These are phyloP conservation scores for Drosophila quasianomalipes DNA, from an alignment of 2,888 invertebrate species.

Conservation along the genomic window DNA sequence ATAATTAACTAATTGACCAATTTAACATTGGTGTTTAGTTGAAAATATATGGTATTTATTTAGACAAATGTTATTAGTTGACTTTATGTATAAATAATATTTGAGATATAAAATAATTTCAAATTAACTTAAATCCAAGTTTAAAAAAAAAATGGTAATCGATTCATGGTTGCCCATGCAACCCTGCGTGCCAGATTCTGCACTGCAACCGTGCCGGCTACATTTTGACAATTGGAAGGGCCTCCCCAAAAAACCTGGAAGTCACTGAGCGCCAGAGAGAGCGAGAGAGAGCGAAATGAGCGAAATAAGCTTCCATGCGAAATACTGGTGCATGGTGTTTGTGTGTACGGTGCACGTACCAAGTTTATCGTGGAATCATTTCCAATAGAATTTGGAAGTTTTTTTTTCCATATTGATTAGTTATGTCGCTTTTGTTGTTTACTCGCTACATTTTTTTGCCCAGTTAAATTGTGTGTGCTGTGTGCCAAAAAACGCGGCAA, in stretches of 20 bases:
- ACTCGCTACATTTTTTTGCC: slow-evolving; percentile 82
- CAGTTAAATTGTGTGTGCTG: slow-evolving; percentile 72
- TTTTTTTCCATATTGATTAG: slow-evolving; percentile 85
- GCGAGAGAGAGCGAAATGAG: slow-evolving; percentile 29
- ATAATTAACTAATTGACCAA: neutral
- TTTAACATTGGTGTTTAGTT: neutral
- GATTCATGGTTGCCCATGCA: slow-evolving; percentile 18
- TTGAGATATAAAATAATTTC: neutral
- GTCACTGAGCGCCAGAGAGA: slow-evolving; percentile 25
- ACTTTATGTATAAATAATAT: neutral
- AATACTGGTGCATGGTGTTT: slow-evolving; percentile 65
- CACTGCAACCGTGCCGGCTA: slow-evolving; percentile 55
- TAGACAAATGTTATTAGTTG: neutral
- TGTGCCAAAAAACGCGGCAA: slow-evolving; percentile 63
- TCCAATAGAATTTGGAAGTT: slow-evolving; percentile 80
- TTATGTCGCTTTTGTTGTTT: slow-evolving; percentile 85
- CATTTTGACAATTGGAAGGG: slow-evolving; percentile 62
- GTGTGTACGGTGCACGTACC: slow-evolving; percentile 48
- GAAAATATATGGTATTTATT: neutral
- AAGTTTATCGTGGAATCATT: slow-evolving; percentile 58
- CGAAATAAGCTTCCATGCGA: slow-evolving; percentile 55
- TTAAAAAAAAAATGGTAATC: slow-evolving; percentile 2
- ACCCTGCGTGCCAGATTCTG: slow-evolving; percentile 15
- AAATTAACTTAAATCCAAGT: neutral
- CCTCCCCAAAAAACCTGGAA: slow-evolving; percentile 34